Base-by-base conservation (phyloP, 1,140 invertebrate species). In the Steinernema khuongi region DNA sequence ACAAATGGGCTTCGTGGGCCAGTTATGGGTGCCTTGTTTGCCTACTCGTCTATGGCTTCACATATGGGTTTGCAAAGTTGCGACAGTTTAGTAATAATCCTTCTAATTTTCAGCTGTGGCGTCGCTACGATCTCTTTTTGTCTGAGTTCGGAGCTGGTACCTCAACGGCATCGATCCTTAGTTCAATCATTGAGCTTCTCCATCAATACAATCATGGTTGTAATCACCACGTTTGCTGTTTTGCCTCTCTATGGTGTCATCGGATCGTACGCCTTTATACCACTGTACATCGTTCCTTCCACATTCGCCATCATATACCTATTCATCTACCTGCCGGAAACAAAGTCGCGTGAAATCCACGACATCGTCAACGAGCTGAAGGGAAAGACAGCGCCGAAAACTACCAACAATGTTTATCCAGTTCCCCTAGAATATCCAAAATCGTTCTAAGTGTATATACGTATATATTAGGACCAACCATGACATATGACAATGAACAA, bases 291-390 rank as follows among this genome's bases (percentile, higher is more conserved):
- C 31, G 31, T 76, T 31, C 79, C 79, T n/a, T 76, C 77, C 17
- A 26, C 68, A 2, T 29, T 79, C 2, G 36, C 68, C 28, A 50
- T 80, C 17, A 18, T 77, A 2, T 22, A 73, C 2, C 36, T 80
- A 26, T 80, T 80, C 33, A 14, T 30, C 11, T 66, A 79, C 28
- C 44, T 81, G 0, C 80, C 79, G 17, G 79, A 81, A 41, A 81
- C 79, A 0, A 76, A 73, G 36, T 80, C 80, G 29, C 44, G 81
- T n/a, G 80, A 81, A 70, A 81, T 81, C 43, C 80, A 81, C 68
- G 79, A 81, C n/a, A 82, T 81, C 68, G 79, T 79, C n/a, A 36
- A 43, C 17, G 73, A 81, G 67, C 43, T 81, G 43, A 75, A 74
- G 33, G 79, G 79, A 36, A 70, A 69, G 36, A 7, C 7, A 41